Conservation (phyloP, 2,888 invertebrate species). For the Napeogenes inachia region DNA sequence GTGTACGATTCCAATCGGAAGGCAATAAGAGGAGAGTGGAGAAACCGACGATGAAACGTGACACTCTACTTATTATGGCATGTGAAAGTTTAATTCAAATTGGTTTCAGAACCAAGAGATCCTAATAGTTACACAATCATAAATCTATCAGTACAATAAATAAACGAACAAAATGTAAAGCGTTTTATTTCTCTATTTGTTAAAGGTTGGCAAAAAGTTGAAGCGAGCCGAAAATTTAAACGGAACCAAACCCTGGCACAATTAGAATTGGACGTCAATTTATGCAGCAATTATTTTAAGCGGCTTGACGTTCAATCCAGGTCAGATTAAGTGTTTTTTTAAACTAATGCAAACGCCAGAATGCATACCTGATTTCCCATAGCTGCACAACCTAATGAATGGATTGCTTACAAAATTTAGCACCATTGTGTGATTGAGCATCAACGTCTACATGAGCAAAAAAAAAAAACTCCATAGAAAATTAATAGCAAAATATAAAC, state of each 20-base stretch:
- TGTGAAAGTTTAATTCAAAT: conserved; percentile 69
- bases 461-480: too few species aligned
- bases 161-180: conserved; percentile 11
- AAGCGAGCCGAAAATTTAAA: conserved; percentile 34
- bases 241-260: conserved; percentile 43
- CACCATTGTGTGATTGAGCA: conserved; percentile 8
- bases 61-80: conserved; percentile 69
- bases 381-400: conserved; percentile 62
- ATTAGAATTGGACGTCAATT: conserved; percentile 65
- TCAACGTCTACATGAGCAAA: background rate
- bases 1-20: conserved; percentile 48
- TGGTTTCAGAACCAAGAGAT: conserved; percentile 43
- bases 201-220: conserved; percentile 17
- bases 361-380: conserved; percentile 52
- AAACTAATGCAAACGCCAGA: conserved; percentile 71
- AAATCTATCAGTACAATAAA: background rate
- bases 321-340: conserved; percentile 74
- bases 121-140: conserved; percentile 4
- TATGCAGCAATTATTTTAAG: conserved; percentile 71
- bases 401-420: conserved; percentile 29
- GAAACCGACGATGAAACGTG: conserved; percentile 70
- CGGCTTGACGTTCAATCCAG: conserved; percentile 66
- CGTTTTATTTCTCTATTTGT: conserved; percentile 16
- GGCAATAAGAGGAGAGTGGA: conserved; percentile 66
- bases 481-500: background rate